phyloP scores from a whole-genome alignment of 1,140 invertebrate genomes.

The Diprion similis region DNA sequence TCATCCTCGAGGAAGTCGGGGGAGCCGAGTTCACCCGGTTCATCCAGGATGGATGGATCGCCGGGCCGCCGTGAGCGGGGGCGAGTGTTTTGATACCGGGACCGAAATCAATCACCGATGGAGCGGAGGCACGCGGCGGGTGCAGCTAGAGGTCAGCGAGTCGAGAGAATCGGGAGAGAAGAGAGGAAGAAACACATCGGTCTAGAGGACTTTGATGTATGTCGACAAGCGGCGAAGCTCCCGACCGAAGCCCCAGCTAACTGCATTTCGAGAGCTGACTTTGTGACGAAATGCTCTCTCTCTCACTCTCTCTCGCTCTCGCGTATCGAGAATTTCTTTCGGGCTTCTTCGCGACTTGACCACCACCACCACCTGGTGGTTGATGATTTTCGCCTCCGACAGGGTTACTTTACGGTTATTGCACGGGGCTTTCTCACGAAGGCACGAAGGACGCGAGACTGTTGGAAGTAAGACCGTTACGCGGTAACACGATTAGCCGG shows the following conservation, averaged over 20 bases:
- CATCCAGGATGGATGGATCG: background rate
- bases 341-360: background rate
- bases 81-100: constrained; percentile 8
- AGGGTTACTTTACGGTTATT: background rate
- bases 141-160: background rate
- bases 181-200: background rate
- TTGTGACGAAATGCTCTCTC: background rate
- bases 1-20: background rate
- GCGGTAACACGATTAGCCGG: constrained; percentile 43
- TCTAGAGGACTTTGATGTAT: constrained; percentile 10
- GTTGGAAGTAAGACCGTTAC: constrained; percentile 34
- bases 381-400: no score
- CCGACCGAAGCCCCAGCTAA: background rate
- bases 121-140: background rate
- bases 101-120: constrained; percentile 6
- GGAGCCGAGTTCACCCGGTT: background rate
- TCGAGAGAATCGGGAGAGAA: background rate
- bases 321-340: background rate
- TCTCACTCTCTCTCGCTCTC: no score
- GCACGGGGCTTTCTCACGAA: background rate
- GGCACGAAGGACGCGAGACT: background rate
- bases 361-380: background rate
- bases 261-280: background rate
- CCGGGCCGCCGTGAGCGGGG: background rate
- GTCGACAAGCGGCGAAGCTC: constrained; percentile 1